A percentile compares a stretch with the other conserved stretches of the same genome.
Evolutionary conservation across 2,797 vertebrate species (phyloP).

Genomic region (Phrynocephalus guinanensis): DNA sequence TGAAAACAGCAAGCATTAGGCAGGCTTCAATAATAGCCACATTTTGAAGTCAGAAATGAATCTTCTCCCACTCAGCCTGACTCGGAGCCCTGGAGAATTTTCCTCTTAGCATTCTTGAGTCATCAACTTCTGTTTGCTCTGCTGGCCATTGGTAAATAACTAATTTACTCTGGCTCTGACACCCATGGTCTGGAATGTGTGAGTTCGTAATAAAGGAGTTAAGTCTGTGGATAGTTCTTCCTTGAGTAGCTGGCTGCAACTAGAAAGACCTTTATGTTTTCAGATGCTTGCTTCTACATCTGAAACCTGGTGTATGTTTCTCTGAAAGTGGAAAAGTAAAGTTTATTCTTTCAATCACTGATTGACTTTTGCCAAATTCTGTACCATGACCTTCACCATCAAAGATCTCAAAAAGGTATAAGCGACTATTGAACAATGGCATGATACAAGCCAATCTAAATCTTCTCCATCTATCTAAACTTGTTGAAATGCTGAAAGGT

Average conservation of each 20-base stretch:
- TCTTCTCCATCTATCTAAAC: too few species aligned
- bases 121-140: not conserved
- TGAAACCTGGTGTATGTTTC: not conserved
- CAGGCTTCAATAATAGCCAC: too few species aligned
- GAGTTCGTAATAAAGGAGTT: not conserved
- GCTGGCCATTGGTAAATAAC: not conserved
- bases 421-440: too few species aligned
- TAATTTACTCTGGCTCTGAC: not conserved
- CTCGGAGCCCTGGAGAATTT: not conserved
- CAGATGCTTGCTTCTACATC: not conserved
- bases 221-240: not conserved
- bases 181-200: not conserved
- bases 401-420: too few species aligned
- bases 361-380: not conserved
- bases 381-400: not conserved
- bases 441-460: too few species aligned
- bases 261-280: not conserved
- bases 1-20: not conserved
- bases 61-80: not conserved
- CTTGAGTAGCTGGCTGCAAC: too few species aligned
- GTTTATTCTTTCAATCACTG: not conserved
- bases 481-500: too few species aligned
- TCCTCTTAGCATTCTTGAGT: not conserved
- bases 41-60: not conserved
- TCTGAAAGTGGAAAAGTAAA: not conserved